These are phyloP conservation scores for Mylabris phalerata DNA, from an alignment of 1,140 invertebrate genomes.

Conservation along the genomic window DNA sequence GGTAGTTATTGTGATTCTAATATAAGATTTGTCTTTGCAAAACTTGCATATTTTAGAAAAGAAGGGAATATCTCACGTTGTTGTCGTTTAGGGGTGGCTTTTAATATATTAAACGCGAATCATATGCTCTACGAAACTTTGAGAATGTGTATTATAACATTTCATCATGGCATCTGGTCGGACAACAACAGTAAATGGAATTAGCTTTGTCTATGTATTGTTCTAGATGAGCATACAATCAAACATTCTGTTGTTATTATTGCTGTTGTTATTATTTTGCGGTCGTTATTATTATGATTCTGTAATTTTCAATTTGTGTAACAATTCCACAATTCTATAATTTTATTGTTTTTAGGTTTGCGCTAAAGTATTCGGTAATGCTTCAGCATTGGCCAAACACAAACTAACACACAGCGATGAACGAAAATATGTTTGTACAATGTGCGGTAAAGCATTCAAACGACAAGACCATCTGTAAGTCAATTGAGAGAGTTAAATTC, in stretches of 20 bases:
- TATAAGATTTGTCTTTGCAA: slow-evolving; percentile 1
- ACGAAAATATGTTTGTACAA: slow-evolving; percentile 88
- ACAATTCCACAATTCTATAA: no score
- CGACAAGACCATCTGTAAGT: slow-evolving; percentile 98
- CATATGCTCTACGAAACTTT: slow-evolving; percentile 17
- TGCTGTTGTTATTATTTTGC: no score
- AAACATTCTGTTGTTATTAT: no score
- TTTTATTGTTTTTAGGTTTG: slow-evolving; percentile 62
- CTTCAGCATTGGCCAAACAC: slow-evolving; percentile 94
- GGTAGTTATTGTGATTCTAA: slow-evolving; percentile 7
- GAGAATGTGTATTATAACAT: slow-evolving; percentile 23
- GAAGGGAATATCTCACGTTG: neutral
- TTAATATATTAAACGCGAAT: slow-evolving; percentile 21
- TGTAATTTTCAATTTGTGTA: no score
- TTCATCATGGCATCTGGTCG: slow-evolving; percentile 18
- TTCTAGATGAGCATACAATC: no score
- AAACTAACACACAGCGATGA: slow-evolving; percentile 97
- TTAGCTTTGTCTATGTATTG: neutral
- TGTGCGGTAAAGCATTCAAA: slow-evolving; percentile 97
- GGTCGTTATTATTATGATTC: no score
- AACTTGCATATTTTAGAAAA: neutral
- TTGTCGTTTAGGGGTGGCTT: slow-evolving; percentile 12
- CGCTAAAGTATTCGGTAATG: slow-evolving; percentile 94
- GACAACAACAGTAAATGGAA: slow-evolving; percentile 17
- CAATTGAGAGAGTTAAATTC: neutral